These are phyloP conservation scores for Heliopora coerulea DNA, from an alignment of 92 coral and sea anemone species.

Conservation along the genomic window DNA sequence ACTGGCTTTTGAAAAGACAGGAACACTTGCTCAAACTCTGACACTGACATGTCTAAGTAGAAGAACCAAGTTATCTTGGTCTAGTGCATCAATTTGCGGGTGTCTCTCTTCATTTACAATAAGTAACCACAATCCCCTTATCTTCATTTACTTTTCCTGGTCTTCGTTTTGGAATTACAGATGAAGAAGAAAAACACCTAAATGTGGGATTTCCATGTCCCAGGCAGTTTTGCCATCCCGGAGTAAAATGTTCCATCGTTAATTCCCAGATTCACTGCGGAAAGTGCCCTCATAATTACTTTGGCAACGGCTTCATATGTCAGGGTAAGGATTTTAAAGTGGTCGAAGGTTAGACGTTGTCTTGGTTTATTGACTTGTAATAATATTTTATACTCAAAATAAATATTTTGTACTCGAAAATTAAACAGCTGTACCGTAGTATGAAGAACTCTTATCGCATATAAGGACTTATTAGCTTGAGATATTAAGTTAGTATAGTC, in stretches of 20 bases:
- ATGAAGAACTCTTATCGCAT: no score
- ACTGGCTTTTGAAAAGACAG: no score
- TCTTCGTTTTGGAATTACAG: background rate
- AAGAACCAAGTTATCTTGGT: no score
- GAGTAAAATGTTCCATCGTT: conserved; percentile 58
- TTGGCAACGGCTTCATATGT: conserved; percentile 77
- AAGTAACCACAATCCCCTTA: no score
- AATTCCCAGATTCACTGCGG: conserved; percentile 63
- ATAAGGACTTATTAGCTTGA: no score
- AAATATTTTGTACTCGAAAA: no score
- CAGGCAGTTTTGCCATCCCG: conserved; percentile 55
- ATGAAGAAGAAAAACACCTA: background rate
- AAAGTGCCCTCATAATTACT: conserved; percentile 67
- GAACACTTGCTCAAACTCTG: no score
- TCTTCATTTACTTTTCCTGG: background rate
- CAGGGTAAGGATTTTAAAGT: conserved; percentile 49
- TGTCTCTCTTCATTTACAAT: no score
- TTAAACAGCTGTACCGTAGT: no score
- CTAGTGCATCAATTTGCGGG: no score
- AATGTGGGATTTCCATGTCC: conserved; percentile 43
- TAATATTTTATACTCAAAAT: conserved; percentile 1
- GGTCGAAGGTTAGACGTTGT: conserved; percentile 21
- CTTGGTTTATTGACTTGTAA: conserved; percentile 46
- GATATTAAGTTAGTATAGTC: no score
- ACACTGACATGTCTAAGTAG: no score